Percentiles rank a stretch among this genome's conserved stretches.
Conservation (phyloP, 1,140 invertebrate species). For the Zophobas atratus region DNA sequence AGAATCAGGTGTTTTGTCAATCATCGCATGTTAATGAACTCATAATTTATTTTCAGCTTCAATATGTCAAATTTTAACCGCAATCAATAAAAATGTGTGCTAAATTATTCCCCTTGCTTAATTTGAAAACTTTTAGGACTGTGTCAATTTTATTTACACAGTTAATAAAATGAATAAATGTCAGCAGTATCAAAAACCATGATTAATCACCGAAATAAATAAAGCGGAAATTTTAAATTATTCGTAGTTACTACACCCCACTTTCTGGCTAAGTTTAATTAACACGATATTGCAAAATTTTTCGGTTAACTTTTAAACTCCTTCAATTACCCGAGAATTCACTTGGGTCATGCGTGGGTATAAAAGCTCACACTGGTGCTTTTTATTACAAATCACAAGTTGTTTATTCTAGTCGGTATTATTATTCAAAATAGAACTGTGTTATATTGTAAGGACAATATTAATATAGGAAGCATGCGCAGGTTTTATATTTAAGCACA, state of each 20-base stretch:
- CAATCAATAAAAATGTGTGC: background rate
- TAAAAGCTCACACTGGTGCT: too few relatives aligned
- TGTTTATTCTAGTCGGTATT: too few relatives aligned
- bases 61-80: background rate
- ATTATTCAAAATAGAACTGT: too few relatives aligned
- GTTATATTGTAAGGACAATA: too few relatives aligned
- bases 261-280: background rate
- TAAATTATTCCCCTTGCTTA: background rate
- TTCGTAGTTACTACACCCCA: background rate
- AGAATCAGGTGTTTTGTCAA: background rate
- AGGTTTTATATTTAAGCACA: too few relatives aligned
- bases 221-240: constrained; percentile 7
- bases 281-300: background rate
- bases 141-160: background rate
- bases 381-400: too few relatives aligned
- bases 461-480: too few relatives aligned
- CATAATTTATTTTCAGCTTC: background rate
- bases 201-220: constrained; percentile 5
- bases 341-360: too few relatives aligned
- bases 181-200: background rate
- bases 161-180: constrained; percentile 7
- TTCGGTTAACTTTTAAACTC: too few relatives aligned
- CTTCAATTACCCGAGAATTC: too few relatives aligned
- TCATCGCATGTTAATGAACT: background rate
- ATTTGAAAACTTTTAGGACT: background rate